These are phyloP conservation scores for Venustaconcha ellipsiformis DNA, from an alignment of 1,140 invertebrate species.

Conservation along the genomic window DNA sequence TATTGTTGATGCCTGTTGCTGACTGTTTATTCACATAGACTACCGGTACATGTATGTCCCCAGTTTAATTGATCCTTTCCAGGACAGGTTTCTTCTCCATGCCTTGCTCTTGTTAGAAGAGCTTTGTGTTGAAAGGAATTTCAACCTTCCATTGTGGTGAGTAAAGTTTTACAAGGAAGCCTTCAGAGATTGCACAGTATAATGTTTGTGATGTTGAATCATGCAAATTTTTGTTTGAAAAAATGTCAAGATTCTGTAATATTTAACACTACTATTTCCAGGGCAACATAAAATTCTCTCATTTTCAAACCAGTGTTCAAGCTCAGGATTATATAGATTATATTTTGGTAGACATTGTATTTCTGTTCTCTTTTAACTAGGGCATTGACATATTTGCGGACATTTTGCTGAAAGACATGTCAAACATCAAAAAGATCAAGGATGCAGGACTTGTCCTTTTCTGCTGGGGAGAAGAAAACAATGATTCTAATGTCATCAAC, in stretches of 20 bases:
- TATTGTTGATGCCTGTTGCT: no score
- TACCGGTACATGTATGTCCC: no score
- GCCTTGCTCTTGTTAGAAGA: no score
- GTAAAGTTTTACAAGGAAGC: no score
- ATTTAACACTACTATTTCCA: background rate
- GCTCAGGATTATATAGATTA: background rate
- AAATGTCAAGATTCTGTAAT: background rate
- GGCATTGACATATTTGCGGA: constrained; percentile 94
- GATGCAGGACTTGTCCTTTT: constrained; percentile 87
- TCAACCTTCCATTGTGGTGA: no score
- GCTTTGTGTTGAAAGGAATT: no score
- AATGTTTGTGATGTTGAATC: no score
- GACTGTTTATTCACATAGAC: no score
- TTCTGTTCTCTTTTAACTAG: constrained; percentile 45
- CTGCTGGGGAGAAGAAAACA: constrained; percentile 97
- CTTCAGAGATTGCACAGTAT: no score
- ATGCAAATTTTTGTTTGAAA: background rate
- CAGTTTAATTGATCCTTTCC: no score
- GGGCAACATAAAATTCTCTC: background rate
- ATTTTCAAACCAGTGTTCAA: background rate
- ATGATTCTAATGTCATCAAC: constrained; percentile 71
- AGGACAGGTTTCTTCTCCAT: no score
- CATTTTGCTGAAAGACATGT: constrained; percentile 86
- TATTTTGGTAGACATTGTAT: background rate
- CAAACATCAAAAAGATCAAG: constrained; percentile 82